Percentiles rank a stretch among this genome's conserved stretches.
Conservation (phyloP, 2,797 vertebrate species). For the Anableps anableps region DNA sequence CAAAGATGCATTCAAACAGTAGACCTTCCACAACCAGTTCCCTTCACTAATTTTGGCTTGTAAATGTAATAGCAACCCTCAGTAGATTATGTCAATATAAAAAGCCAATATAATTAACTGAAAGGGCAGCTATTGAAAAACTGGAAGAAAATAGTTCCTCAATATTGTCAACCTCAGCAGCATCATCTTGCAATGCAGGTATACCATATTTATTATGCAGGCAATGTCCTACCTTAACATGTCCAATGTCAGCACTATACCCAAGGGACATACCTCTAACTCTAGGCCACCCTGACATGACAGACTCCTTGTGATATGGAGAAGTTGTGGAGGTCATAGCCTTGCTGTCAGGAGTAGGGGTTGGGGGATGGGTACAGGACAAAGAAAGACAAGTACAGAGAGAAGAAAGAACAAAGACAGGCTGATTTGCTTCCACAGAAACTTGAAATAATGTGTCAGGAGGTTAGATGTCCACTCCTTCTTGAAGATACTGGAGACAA, state of each 20-base stretch:
- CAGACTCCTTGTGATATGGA: conserved; percentile 42
- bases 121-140: neutral
- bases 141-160: neutral
- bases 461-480: neutral
- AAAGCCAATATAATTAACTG: neutral
- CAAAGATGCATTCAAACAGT: neutral
- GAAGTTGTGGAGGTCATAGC: conserved; percentile 41
- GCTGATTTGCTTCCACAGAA: conserved; percentile 17
- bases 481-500: conserved; percentile 9
- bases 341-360: conserved; percentile 24
- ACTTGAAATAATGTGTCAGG: conserved; percentile 5
- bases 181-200: conserved; percentile 14
- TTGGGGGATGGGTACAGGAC: neutral
- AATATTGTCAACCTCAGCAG: conserved; percentile 6
- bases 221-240: conserved; percentile 3
- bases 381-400: conserved; percentile 9
- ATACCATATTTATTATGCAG: conserved; percentile 42
- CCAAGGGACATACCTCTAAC: conserved; percentile 41
- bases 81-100: neutral
- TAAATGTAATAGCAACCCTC: neutral
- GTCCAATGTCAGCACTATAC: conserved; percentile 29
- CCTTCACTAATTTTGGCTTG: neutral
- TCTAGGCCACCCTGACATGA: conserved; percentile 43
- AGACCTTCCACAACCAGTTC: neutral
- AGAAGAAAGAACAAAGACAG: conserved; percentile 3